phyloP scores from a whole-genome alignment of 2,113 vertebrate species.

The Coracopsis vasa region DNA sequence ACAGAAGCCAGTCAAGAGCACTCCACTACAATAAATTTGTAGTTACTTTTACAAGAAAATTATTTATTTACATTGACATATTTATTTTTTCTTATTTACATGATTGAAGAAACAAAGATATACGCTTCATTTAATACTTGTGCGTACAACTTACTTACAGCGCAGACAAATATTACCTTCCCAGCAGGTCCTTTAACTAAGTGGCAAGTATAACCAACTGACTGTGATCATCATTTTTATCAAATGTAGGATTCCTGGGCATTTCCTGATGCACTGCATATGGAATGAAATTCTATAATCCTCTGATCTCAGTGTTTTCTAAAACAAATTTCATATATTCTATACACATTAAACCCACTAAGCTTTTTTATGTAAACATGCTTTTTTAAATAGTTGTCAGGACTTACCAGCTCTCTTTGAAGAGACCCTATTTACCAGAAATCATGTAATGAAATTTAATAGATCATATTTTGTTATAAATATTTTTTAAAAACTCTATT shows the following conservation, averaged over 20 bases:
- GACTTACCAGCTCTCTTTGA: not conserved
- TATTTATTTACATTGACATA: not conserved
- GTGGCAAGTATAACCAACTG: constrained; percentile 55
- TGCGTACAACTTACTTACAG: not conserved
- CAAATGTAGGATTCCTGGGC: not conserved
- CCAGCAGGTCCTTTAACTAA: constrained; percentile 50
- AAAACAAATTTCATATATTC: constrained; percentile 30
- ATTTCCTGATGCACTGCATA: not conserved
- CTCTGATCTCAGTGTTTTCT: constrained; percentile 4
- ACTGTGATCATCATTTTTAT: constrained; percentile 52
- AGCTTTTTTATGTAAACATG: constrained; percentile 15
- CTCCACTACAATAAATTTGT: not conserved
- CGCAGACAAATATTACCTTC: not conserved
- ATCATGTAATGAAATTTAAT: not conserved
- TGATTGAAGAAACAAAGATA: constrained; percentile 14
- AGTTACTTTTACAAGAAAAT: not conserved
- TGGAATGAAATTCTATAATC: not conserved
- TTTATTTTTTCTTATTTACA: not conserved
- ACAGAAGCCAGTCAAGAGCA: not conserved
- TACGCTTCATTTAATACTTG: not conserved
- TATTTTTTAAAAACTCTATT: not conserved
- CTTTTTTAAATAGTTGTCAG: not conserved
- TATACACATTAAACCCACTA: not conserved
- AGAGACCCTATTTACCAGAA: not conserved
- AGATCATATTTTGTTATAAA: not conserved